Evolutionary conservation across 2,888 invertebrate species (phyloP).

Genomic region (Cenopis cana): DNA sequence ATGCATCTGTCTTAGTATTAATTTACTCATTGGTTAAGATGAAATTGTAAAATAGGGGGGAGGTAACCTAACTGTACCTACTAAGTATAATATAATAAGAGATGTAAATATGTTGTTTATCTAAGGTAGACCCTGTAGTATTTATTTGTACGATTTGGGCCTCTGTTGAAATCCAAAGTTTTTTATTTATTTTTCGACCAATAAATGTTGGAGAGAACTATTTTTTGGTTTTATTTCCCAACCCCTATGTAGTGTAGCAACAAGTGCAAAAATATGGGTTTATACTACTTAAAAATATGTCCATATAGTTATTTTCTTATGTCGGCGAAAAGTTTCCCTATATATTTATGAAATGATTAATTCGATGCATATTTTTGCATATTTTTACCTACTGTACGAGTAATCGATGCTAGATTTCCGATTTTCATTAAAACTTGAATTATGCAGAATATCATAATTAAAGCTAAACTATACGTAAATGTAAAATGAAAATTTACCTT

Average conservation of each 20-base stretch:
- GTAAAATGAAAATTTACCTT: too few relatives aligned
- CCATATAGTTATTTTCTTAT: too few relatives aligned
- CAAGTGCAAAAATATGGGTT: too few relatives aligned
- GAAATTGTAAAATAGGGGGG: constrained; percentile 63
- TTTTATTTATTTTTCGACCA: constrained; percentile 86
- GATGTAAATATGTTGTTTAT: constrained; percentile 81
- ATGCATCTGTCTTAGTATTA: constrained; percentile 60
- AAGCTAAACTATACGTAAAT: too few relatives aligned
- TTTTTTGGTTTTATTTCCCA: constrained; percentile 57
- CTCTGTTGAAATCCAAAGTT: constrained; percentile 85
- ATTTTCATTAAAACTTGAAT: too few relatives aligned
- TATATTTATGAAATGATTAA: too few relatives aligned
- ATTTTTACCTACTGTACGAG: too few relatives aligned
- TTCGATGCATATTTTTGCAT: too few relatives aligned
- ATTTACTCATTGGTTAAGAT: constrained; percentile 62
- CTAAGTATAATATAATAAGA: constrained; percentile 65
- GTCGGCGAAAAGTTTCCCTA: too few relatives aligned
- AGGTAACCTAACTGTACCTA: constrained; percentile 66
- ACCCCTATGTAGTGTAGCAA: neutral
- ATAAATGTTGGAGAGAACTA: constrained; percentile 85
- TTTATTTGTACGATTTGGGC: constrained; percentile 84
- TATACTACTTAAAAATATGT: too few relatives aligned
- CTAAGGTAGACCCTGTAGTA: constrained; percentile 81
- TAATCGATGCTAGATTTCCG: too few relatives aligned
- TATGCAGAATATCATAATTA: too few relatives aligned